phyloP scores from a whole-genome alignment of 2,888 invertebrate species.

The Cantharis rufa region DNA sequence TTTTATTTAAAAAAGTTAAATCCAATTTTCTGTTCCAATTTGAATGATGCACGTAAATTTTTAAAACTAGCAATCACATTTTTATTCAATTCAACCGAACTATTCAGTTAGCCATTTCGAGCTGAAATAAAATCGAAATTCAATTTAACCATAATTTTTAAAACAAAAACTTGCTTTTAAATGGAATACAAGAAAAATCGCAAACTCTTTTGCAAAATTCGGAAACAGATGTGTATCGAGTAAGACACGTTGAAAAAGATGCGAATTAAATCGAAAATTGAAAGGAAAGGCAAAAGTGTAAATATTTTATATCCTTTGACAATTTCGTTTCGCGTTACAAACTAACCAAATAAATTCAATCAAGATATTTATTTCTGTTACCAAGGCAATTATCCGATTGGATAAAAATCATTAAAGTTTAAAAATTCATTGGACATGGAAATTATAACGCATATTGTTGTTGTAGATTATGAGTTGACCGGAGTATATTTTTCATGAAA shows the following conservation, averaged over 20 bases:
- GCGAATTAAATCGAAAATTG: not conserved
- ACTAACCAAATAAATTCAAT: constrained; percentile 11
- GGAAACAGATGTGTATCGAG: not conserved
- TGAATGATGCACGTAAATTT: not conserved
- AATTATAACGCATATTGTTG: not conserved
- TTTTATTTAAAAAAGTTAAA: not conserved
- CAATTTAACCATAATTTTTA: not conserved
- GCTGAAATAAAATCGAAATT: not conserved
- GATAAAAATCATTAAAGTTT: no score
- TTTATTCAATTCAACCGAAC: not conserved
- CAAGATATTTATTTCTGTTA: constrained; percentile 5
- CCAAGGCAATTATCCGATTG: not conserved
- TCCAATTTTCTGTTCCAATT: not conserved
- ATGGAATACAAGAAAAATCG: not conserved
- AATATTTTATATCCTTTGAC: constrained; percentile 12
- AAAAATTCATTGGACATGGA: no score
- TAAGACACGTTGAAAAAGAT: not conserved
- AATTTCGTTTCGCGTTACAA: constrained; percentile 1
- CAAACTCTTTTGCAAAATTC: not conserved
- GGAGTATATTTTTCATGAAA: not conserved
- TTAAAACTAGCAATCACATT: not conserved
- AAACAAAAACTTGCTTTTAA: not conserved
- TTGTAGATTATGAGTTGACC: not conserved
- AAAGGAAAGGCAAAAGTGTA: not conserved
- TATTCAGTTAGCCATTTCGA: not conserved